phyloP scores from a whole-genome alignment of 2,113 vertebrate species.

The Crotalus horridus region DNA sequence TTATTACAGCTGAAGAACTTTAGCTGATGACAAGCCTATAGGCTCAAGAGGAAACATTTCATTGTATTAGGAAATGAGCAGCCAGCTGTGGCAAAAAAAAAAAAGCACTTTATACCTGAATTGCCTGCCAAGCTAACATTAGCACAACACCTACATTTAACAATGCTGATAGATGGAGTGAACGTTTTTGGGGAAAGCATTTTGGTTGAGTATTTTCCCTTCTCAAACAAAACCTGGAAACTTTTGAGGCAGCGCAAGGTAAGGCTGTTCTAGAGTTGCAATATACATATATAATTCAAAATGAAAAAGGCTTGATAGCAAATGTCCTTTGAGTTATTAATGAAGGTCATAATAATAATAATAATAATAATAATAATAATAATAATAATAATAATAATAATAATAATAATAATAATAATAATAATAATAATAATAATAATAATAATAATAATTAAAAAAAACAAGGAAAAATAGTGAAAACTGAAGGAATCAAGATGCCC shows the following conservation, averaged over 20 bases:
- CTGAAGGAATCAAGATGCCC: no score
- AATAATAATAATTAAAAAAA: no score
- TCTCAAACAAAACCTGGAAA: background rate
- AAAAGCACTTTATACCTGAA: background rate
- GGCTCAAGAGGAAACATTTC: constrained; percentile 17
- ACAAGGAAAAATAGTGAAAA: no score
- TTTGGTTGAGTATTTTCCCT: background rate
- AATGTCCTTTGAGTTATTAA: background rate
- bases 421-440: no score
- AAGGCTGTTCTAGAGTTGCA: background rate
- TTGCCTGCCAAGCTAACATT: constrained; percentile 24
- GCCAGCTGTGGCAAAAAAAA: background rate
- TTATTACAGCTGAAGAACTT: constrained; percentile 24
- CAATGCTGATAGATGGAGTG: background rate
- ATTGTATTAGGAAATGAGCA: constrained; percentile 12
- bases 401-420: no score
- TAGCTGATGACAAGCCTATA: background rate
- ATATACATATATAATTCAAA: background rate
- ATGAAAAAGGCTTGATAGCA: background rate
- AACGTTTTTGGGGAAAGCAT: background rate
- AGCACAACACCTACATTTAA: accelerated
- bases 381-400: no score
- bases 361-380: no score
- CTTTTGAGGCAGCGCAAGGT: background rate
- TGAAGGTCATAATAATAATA: background rate